A percentile compares a stretch with the other conserved stretches of the same genome.
phyloP scores from a whole-genome alignment of 2,888 invertebrate genomes.

The Acanthococcus lagerstroemiae region DNA sequence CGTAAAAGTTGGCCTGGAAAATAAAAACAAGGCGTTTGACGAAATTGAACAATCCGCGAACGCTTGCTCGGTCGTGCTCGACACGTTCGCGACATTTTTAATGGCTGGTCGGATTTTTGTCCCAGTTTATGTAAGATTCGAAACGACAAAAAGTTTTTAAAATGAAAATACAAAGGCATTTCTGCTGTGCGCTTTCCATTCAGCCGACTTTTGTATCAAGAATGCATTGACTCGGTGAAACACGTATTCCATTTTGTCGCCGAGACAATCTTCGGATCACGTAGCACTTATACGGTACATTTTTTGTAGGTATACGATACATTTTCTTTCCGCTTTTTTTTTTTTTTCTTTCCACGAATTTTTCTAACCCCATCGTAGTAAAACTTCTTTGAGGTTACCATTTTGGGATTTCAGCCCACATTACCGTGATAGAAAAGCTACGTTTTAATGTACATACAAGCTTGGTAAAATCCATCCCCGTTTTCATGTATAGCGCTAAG shows the following conservation, averaged over 20 bases:
- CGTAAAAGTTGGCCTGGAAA: neutral
- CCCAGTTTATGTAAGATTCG: neutral
- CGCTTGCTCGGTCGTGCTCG: neutral
- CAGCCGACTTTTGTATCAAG: conserved; percentile 15
- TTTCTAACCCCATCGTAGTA: too few species aligned
- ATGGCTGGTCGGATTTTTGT: neutral
- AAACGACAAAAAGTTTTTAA: neutral
- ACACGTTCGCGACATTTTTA: neutral
- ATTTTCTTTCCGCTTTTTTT: too few species aligned
- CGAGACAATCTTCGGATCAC: conserved; percentile 23
- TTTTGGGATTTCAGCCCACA: too few species aligned
- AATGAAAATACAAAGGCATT: neutral
- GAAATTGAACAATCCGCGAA: neutral
- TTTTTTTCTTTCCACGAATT: too few species aligned
- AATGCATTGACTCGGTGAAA: conserved; percentile 27
- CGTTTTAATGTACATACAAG: too few species aligned
- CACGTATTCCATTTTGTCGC: conserved; percentile 29
- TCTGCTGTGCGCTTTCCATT: neutral
- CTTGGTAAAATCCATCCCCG: too few species aligned
- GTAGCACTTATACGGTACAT: too few species aligned
- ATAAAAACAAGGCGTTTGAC: neutral
- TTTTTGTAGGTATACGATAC: too few species aligned
- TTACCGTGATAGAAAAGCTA: too few species aligned
- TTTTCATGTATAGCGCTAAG: too few species aligned
- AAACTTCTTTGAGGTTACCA: too few species aligned